Evolutionary conservation across 2,888 invertebrate species (phyloP).

Genomic region (Harpalus rubripes): DNA sequence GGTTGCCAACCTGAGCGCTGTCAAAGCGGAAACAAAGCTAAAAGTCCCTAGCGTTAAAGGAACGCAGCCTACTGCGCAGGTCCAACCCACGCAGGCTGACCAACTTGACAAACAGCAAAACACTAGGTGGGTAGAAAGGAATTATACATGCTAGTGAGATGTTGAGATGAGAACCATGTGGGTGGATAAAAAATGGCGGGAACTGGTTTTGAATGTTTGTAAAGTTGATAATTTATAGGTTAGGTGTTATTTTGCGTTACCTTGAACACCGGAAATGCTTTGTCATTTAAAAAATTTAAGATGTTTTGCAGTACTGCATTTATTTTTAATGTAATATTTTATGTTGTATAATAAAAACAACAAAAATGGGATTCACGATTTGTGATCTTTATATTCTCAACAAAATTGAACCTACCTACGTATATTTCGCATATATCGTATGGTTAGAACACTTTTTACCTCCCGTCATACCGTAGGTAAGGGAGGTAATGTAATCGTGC

Average conservation of each 20-base stretch:
- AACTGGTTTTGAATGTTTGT: slow-evolving; percentile 21
- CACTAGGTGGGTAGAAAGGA: slow-evolving; percentile 41
- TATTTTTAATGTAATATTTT: not conserved
- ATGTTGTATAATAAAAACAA: no score
- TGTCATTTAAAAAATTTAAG: not conserved
- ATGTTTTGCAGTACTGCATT: no score
- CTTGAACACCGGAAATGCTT: not conserved
- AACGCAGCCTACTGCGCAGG: slow-evolving; percentile 34
- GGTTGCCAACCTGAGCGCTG: slow-evolving; percentile 73
- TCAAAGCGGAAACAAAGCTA: slow-evolving; percentile 75
- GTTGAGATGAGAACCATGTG: not conserved
- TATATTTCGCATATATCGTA: no score
- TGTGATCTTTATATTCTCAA: no score
- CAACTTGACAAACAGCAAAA: slow-evolving; percentile 39
- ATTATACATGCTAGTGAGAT: slow-evolving; percentile 30
- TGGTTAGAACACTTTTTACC: no score
- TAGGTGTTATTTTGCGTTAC: not conserved
- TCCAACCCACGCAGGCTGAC: slow-evolving; percentile 54
- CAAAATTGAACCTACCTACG: no score
- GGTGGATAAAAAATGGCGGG: slow-evolving; percentile 1
- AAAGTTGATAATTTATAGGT: slow-evolving; percentile 33
- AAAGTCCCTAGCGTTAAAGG: slow-evolving; percentile 69
- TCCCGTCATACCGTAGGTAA: no score
- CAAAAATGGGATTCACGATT: no score
- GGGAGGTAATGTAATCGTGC: no score